Base-by-base conservation (phyloP, 2,113 vertebrate genomes). In the Pimephales promelas region DNA sequence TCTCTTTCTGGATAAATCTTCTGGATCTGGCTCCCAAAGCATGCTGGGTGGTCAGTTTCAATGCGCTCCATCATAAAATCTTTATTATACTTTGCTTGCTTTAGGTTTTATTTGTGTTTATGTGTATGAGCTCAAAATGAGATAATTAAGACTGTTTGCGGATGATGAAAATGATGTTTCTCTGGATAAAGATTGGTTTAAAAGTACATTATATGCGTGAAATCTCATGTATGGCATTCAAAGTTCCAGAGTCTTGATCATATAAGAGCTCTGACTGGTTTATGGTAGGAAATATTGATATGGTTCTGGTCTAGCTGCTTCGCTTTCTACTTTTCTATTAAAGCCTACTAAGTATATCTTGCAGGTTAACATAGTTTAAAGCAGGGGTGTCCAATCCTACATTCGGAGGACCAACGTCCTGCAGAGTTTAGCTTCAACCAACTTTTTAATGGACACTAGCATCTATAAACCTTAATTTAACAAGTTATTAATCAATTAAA, bases 11-110 rank as follows among this genome's bases (percentile, higher is more conserved):
- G 22, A 66, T 62, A 78, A 79, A 89, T 82, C 84, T 75, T 64
- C 68, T 56, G 66, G 66, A 80, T 57, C 6, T 0, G 11, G 26
- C 71, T 68, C 79, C 62, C 59, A 49, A n/a, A 77, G 84, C 86
- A 57, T 64, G 68, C 59, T 87, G 90, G 87, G 87, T 86, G 84
- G 80, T 71, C 88, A 13, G 82, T 88, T 74, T 61, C 28, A 70
- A 87, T 85, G 87, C 80, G 66, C 54, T 79, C 71, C 66, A 85
- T 77, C 40, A 84, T 84, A 82, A 86, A 90, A 82, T 54, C 62
- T 87, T 73, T 59, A 70, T 57, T 80, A 61, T 76, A 45, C 6
- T 18, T 68, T 89, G 57, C 56, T 64, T 62, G 61, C 56, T 72
- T 90, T 82, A 83, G 26, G 36, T 47, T 79, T 31, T 78, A 14